Conservation (phyloP, 92 coral and sea anemone genomes). For the Epizoanthus ramosus region DNA sequence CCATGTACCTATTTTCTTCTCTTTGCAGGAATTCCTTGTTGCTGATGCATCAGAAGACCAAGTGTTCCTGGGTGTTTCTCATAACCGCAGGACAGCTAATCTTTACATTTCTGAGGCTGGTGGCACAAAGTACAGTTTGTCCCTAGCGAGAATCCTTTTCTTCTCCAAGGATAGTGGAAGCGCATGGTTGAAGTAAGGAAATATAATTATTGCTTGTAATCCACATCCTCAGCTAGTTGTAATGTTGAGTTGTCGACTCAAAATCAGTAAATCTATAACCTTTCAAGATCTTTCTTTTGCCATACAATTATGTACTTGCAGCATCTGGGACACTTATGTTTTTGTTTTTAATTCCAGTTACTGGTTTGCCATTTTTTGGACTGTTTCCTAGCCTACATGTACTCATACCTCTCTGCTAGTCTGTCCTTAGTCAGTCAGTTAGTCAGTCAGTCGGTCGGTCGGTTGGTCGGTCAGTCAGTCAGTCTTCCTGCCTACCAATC, state of each 20-base stretch:
- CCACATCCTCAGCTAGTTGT: not conserved
- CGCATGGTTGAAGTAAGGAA: slow-evolving; percentile 82
- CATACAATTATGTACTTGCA: too few species aligned
- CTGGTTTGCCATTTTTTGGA: too few species aligned
- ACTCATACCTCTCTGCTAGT: too few species aligned
- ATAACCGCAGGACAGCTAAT: slow-evolving; percentile 81
- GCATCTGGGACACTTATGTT: too few species aligned
- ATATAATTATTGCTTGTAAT: not conserved
- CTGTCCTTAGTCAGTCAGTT: too few species aligned
- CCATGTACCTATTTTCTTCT: not conserved
- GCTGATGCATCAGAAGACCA: slow-evolving; percentile 94
- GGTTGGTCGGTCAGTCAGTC: not conserved
- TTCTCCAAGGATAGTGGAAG: slow-evolving; percentile 68
- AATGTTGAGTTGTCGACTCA: too few species aligned
- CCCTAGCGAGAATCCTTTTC: slow-evolving; percentile 83
- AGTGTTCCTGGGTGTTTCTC: slow-evolving; percentile 88
- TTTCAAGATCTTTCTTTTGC: too few species aligned
- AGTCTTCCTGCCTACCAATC: too few species aligned
- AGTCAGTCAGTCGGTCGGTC: too few species aligned
- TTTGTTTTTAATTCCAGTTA: too few species aligned
- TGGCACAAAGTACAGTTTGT: slow-evolving; percentile 82
- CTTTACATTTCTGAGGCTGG: slow-evolving; percentile 87
- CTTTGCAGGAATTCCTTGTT: slow-evolving; percentile 77
- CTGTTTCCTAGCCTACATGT: too few species aligned
- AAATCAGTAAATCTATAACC: not conserved